These are phyloP conservation scores for Macrobrachium rosenbergii DNA, from an alignment of 1,140 invertebrate genomes.

Conservation along the genomic window DNA sequence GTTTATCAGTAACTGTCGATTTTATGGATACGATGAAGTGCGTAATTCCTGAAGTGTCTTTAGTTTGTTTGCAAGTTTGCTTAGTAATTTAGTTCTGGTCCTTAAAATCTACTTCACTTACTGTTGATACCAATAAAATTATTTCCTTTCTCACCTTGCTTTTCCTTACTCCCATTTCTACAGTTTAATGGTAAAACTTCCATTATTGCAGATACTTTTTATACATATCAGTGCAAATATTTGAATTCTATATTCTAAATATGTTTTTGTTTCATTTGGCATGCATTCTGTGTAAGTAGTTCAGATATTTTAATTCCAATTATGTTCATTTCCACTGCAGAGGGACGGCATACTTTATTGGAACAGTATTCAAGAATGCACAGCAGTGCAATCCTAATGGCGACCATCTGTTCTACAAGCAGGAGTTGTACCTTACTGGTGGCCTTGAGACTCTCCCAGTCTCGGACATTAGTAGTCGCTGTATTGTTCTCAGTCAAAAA, in stretches of 20 bases:
- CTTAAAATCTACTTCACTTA: too few relatives aligned
- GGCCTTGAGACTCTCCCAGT: conserved; percentile 93
- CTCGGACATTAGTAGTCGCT: conserved; percentile 90
- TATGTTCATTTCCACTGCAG: conserved; percentile 73
- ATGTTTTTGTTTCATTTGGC: not conserved
- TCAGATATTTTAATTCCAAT: conserved; percentile 4
- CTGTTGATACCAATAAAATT: too few relatives aligned
- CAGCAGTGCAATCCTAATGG: conserved; percentile 80
- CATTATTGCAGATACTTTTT: too few relatives aligned
- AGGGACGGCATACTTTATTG: conserved; percentile 90
- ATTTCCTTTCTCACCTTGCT: too few relatives aligned
- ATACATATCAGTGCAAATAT: too few relatives aligned
- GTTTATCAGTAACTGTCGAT: too few relatives aligned
- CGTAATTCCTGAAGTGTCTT: too few relatives aligned
- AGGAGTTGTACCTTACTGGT: conserved; percentile 93
- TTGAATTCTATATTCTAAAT: too few relatives aligned
- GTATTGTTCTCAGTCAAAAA: conserved; percentile 89
- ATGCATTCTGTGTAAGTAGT: not conserved
- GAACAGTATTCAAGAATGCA: conserved; percentile 92
- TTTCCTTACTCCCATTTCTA: too few relatives aligned
- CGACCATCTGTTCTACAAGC: conserved; percentile 88
- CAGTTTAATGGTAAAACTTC: not conserved
- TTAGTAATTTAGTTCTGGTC: too few relatives aligned
- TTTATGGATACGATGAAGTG: too few relatives aligned
- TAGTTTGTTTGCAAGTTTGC: too few relatives aligned